Evolutionary conservation across 1,140 invertebrate genomes (phyloP).

Genomic region (Diabrotica undecimpunctata): DNA sequence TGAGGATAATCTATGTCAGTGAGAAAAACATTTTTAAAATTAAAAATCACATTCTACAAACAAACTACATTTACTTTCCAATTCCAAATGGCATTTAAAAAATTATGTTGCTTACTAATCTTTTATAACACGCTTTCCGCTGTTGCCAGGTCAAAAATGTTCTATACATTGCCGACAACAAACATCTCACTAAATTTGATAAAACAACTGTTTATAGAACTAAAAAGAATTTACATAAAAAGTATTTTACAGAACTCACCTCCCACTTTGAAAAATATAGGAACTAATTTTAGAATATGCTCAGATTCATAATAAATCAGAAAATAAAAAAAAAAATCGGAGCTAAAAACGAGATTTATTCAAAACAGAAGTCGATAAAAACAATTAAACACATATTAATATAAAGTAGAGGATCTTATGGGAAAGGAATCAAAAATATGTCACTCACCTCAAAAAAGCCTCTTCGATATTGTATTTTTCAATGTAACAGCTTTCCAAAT

Average conservation of each 20-base stretch:
- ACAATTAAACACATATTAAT: not conserved
- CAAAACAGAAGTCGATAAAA: not conserved
- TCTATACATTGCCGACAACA: constrained; percentile 46
- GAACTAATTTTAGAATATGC: constrained; percentile 41
- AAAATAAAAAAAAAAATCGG: not conserved
- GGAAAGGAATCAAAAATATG: constrained; percentile 38
- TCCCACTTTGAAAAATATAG: constrained; percentile 36
- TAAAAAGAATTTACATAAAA: constrained; percentile 7
- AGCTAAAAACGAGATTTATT: not conserved
- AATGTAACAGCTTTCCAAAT: constrained; percentile 26
- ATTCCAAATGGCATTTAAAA: constrained; percentile 7
- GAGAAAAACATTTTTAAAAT: not conserved
- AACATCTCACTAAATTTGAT: constrained; percentile 42
- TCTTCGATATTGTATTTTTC: constrained; percentile 27
- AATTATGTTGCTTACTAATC: constrained; percentile 27
- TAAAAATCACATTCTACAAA: too few relatives aligned
- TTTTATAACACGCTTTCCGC: constrained; percentile 43
- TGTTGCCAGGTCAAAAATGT: constrained; percentile 47
- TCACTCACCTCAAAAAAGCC: constrained; percentile 45
- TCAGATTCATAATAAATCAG: constrained; percentile 6
- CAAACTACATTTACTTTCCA: not conserved
- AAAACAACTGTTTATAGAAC: constrained; percentile 12
- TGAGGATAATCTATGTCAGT: not conserved
- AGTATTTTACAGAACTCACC: constrained; percentile 25
- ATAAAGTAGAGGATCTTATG: not conserved